Evolutionary conservation across 2,113 vertebrate genomes (phyloP).

Genomic region (Arenaria interpres): DNA sequence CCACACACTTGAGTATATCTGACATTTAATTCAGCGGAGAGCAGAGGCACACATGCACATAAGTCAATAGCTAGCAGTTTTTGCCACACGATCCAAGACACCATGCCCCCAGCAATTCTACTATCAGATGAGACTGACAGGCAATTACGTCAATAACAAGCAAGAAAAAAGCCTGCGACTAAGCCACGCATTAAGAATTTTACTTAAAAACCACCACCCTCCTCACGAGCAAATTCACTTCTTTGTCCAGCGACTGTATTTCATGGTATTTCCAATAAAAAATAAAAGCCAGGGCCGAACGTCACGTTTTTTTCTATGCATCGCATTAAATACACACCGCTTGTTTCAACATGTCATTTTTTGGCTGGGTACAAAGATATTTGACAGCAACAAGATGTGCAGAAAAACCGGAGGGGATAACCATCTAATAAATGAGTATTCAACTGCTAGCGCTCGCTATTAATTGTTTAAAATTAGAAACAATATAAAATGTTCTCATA

Average conservation of each 20-base stretch:
- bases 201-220: conserved; percentile 12
- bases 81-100: conserved; percentile 44
- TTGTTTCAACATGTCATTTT: conserved; percentile 32
- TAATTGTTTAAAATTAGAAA: conserved; percentile 59
- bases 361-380: conserved; percentile 23
- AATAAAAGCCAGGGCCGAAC: background rate
- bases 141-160: conserved; percentile 57
- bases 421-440: conserved; percentile 44
- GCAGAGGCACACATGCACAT: conserved; percentile 21
- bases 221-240: background rate
- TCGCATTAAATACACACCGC: background rate
- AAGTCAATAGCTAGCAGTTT: conserved; percentile 53
- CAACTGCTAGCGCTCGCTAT: conserved; percentile 7
- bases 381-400: conserved; percentile 31
- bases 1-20: conserved; percentile 21
- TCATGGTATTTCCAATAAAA: background rate
- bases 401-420: conserved; percentile 5
- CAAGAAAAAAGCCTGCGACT: conserved; percentile 35
- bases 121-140: conserved; percentile 63
- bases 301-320: background rate
- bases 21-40: conserved; percentile 54
- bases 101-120: conserved; percentile 56
- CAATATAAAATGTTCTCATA: conserved; percentile 48
- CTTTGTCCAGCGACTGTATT: background rate
- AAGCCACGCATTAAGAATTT: conserved; percentile 37